These are phyloP conservation scores for Staurois parvus DNA, from an alignment of 2,797 vertebrate species.

Conservation along the genomic window DNA sequence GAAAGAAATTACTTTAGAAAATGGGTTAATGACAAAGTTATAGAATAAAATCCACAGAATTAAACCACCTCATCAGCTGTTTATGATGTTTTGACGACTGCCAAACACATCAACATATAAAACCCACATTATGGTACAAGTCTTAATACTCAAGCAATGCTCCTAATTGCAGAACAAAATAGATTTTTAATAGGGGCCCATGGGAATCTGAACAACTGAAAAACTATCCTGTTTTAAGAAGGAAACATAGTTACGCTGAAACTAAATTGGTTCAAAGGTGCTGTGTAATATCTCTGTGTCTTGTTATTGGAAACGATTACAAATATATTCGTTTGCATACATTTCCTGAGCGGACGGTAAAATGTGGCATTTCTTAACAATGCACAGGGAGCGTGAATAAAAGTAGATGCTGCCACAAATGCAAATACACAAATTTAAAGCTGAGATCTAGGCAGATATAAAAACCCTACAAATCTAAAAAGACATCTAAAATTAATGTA, in stretches of 20 bases:
- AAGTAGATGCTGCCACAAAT: neutral
- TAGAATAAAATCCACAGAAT: neutral
- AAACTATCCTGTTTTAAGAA: slow-evolving; percentile 32
- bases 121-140: slow-evolving; percentile 24
- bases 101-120: slow-evolving; percentile 30
- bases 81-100: neutral
- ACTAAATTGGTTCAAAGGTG: slow-evolving; percentile 55
- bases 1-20: neutral
- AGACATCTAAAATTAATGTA: too few species aligned
- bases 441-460: too few species aligned
- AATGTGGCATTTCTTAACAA: neutral
- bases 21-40: neutral
- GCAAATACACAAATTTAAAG: too few species aligned
- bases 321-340: slow-evolving; percentile 58
- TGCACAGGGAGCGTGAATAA: neutral
- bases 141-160: slow-evolving; percentile 43
- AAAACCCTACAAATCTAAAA: too few species aligned
- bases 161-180: slow-evolving; percentile 60
- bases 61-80: neutral
- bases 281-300: slow-evolving; percentile 50
- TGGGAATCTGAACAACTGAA: slow-evolving; percentile 52
- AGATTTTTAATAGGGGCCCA: slow-evolving; percentile 59
- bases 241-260: slow-evolving; percentile 36
- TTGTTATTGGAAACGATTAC: slow-evolving; percentile 54
- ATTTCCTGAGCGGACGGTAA: slow-evolving; percentile 8